These are phyloP conservation scores for Malurus cyaneus DNA, from an alignment of 2,113 vertebrate genomes.

Conservation along the genomic window DNA sequence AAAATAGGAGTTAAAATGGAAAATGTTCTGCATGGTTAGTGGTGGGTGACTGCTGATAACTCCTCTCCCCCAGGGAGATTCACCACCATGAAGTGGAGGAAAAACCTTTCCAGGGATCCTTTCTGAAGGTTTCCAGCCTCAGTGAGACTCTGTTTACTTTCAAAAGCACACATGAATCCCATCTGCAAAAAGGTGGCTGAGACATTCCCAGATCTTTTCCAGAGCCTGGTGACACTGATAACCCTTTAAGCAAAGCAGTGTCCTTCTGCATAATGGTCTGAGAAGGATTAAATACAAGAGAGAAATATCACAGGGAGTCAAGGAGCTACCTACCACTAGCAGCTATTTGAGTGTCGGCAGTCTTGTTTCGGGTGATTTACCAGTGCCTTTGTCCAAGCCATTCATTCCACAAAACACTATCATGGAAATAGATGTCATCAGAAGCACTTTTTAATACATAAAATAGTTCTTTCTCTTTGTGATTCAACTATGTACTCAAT, in stretches of 20 bases:
- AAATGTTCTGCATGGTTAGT: background rate
- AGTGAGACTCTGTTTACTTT: background rate
- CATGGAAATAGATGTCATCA: conserved; percentile 15
- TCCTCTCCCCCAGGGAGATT: background rate
- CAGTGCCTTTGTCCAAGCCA: background rate
- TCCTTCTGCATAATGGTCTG: conserved; percentile 22
- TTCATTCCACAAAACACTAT: background rate
- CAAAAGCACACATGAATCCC: background rate
- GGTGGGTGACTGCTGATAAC: background rate
- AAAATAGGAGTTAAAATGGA: background rate
- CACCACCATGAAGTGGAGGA: rapidly evolving
- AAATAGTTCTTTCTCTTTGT: background rate
- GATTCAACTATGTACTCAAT: background rate
- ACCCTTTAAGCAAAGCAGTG: conserved; percentile 9
- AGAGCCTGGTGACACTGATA: background rate
- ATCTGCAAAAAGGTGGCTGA: background rate
- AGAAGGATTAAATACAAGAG: conserved; percentile 4
- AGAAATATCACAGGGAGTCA: background rate
- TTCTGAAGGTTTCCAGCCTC: background rate
- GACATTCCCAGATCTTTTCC: background rate
- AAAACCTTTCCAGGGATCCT: background rate
- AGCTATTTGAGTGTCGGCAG: background rate
- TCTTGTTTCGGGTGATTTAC: background rate
- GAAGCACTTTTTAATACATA: background rate
- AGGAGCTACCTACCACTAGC: conserved; percentile 9